phyloP scores from a whole-genome alignment of 2,888 invertebrate species.

The Eristalis intricaria region DNA sequence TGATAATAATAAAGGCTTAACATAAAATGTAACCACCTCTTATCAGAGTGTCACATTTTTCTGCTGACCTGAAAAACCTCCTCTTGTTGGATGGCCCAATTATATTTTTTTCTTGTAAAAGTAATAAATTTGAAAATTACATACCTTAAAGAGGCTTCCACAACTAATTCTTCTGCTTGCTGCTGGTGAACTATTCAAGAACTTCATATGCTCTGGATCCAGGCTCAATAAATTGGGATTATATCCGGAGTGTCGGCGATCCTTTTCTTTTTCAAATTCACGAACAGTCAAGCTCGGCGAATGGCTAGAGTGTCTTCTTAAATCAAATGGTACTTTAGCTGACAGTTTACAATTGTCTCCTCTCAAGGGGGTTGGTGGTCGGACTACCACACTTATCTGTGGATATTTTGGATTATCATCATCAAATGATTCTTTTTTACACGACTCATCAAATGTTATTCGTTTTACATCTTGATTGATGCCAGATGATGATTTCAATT shows the following conservation, averaged over 20 bases:
- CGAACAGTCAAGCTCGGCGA: constrained; percentile 82
- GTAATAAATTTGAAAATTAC: constrained; percentile 74
- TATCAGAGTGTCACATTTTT: too few relatives aligned
- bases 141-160: constrained; percentile 91
- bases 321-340: constrained; percentile 78
- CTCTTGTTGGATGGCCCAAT: neutral
- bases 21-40: too few relatives aligned
- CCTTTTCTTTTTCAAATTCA: constrained; percentile 81
- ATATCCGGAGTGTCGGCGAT: constrained; percentile 81
- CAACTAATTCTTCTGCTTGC: constrained; percentile 95
- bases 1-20: too few relatives aligned
- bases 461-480: constrained; percentile 80
- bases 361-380: constrained; percentile 88
- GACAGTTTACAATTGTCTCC: constrained; percentile 83
- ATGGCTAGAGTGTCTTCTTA: constrained; percentile 81
- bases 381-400: constrained; percentile 88
- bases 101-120: neutral
- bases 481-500: constrained; percentile 41
- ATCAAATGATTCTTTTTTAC: constrained; percentile 82
- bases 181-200: constrained; percentile 89
- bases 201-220: constrained; percentile 85
- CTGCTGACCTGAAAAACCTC: too few relatives aligned
- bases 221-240: constrained; percentile 85
- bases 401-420: constrained; percentile 82
- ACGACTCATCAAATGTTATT: constrained; percentile 82